Evolutionary conservation across 1,140 invertebrate species (phyloP), one percentile per base, ranked within the genome.

Genomic region (Lineus longissimus): DNA sequence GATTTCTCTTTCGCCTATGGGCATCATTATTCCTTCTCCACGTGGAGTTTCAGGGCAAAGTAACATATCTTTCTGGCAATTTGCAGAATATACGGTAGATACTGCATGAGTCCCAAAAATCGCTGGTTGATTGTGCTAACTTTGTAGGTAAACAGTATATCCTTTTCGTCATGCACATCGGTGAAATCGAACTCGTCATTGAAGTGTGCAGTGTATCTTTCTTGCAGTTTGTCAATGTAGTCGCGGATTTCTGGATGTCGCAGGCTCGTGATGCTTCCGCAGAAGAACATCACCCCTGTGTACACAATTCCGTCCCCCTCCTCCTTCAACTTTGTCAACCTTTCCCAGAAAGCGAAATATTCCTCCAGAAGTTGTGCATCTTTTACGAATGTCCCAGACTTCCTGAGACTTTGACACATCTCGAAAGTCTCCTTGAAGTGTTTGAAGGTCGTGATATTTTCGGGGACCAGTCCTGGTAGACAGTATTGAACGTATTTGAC

Each of bases 1-100:
- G n/a, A n/a, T n/a, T n/a, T n/a, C n/a, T n/a, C n/a, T n/a, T n/a
- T n/a, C n/a, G n/a, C n/a, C n/a, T n/a, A n/a, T n/a, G n/a, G n/a
- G 22, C n/a, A n/a, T n/a, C n/a, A n/a, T 70, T 57, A 76, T 62
- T 73, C 74, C 40, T 76, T 76, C 57, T 75, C 75, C 60, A 76
- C 56, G 51, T 68, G 63, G 2, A 76, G 62, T 62, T 75, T 75
- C 57, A 54, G 61, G 7, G 58, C 62, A 62, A 70, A 71, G 58
- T 71, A 75, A 59, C 72, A 73, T n/a, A 76, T 25, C 23, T 69
- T 69, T 2, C 59, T 67, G 23, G 70, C 61, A 36, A 70, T 60
- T 36, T 69, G 66, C 4, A 76, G 47, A 11, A 77, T 31, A 64
- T 70, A 73, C 17, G 76, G 76, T 17, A 75, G 67, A 57, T 57